Conservation (phyloP, 2,113 vertebrate genomes). For the Coptodon rendalli region DNA sequence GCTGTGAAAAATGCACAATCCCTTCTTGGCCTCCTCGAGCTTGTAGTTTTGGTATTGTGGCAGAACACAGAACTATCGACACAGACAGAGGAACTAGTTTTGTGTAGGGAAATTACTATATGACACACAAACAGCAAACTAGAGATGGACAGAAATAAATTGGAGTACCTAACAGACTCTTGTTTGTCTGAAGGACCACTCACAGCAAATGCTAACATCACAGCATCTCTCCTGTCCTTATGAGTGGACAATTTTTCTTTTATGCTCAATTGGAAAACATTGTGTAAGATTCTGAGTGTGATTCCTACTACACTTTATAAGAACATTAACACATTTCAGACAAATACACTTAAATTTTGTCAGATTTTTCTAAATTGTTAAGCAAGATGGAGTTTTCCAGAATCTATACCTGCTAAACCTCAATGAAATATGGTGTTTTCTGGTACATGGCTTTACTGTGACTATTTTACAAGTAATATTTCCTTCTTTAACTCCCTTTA, state of each 20-base stretch:
- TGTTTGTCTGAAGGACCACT: background rate
- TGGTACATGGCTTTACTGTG: background rate
- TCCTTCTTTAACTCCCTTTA: conserved; percentile 6
- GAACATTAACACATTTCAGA: background rate
- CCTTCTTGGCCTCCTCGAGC: background rate
- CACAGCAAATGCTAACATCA: background rate
- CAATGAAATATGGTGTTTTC: background rate
- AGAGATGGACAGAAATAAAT: background rate
- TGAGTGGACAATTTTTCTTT: background rate
- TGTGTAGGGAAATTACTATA: background rate
- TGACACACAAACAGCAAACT: background rate
- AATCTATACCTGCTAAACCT: background rate
- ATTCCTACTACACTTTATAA: background rate
- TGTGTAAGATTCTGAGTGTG: background rate
- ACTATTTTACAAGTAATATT: conserved; percentile 13
- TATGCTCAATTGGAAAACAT: background rate
- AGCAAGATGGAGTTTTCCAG: background rate
- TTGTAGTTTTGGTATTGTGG: background rate
- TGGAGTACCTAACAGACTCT: background rate
- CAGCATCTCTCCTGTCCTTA: background rate
- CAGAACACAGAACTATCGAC: too few species aligned
- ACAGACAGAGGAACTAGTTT: background rate
- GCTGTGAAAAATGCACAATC: background rate
- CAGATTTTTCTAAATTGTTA: background rate
- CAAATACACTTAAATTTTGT: background rate